These are phyloP conservation scores for Baccha elongata DNA, from an alignment of 2,888 invertebrate species.

Conservation along the genomic window DNA sequence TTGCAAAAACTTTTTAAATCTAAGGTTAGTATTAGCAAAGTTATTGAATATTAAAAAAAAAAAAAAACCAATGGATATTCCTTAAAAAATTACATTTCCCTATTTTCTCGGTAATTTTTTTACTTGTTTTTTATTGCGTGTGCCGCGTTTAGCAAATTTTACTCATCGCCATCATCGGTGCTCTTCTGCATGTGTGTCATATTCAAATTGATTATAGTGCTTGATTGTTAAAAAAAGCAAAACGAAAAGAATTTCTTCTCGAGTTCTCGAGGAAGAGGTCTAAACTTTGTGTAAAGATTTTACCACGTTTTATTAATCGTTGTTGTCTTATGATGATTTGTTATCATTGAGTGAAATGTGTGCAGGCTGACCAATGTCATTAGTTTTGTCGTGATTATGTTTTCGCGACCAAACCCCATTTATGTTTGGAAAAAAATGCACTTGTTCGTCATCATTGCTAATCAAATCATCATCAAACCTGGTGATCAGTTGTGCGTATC, in stretches of 20 bases:
- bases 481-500: conserved; percentile 62
- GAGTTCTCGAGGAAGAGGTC: conserved; percentile 4
- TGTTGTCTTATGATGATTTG: conserved; percentile 1
- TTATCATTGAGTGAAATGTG: not conserved
- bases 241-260: conserved; percentile 29
- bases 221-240: conserved; percentile 10
- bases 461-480: conserved; percentile 4
- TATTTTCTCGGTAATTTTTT: not conserved
- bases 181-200: conserved; percentile 56
- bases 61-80: not conserved
- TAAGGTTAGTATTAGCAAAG: conserved; percentile 67
- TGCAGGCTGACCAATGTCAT: not conserved
- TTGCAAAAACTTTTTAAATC: conserved; percentile 51
- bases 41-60: conserved; percentile 10
- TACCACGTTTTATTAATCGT: conserved; percentile 49
- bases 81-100: not conserved
- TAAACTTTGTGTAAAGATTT: conserved; percentile 24
- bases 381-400: conserved; percentile 14
- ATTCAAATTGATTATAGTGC: conserved; percentile 49
- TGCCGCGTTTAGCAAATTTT: conserved; percentile 63
- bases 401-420: conserved; percentile 9
- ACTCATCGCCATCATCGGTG: conserved; percentile 46
- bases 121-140: conserved; percentile 42
- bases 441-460: conserved; percentile 21
- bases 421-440: conserved; percentile 18